Evolutionary conservation across 2,888 invertebrate genomes (phyloP).

Genomic region (Augochlorella aurata): DNA sequence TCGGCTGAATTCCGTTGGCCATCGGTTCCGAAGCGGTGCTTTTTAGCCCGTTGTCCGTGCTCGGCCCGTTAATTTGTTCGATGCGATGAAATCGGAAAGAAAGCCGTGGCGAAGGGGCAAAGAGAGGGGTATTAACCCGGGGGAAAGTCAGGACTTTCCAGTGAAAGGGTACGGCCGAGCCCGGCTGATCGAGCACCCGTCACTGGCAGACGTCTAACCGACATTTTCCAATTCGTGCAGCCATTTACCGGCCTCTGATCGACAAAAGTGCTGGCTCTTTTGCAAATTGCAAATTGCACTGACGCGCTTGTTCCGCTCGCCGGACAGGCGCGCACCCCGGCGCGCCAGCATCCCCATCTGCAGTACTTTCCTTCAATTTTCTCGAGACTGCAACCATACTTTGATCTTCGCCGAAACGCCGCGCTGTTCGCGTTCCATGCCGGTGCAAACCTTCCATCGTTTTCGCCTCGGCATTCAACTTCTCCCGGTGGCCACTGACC

Average conservation of each 20-base stretch:
- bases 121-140: conserved; percentile 11
- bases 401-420: conserved; percentile 43
- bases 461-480: neutral
- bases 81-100: conserved; percentile 23
- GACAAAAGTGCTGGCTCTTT: conserved; percentile 62
- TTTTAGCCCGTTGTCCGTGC: neutral
- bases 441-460: neutral
- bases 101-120: neutral
- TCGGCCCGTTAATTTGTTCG: conserved; percentile 24
- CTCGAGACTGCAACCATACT: conserved; percentile 41
- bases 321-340: conserved; percentile 23
- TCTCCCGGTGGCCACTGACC: neutral
- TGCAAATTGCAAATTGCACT: conserved; percentile 59
- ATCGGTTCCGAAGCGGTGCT: neutral
- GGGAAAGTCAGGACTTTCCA: conserved; percentile 33
- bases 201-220: conserved; percentile 59
- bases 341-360: neutral
- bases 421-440: neutral
- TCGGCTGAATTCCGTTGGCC: neutral
- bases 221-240: conserved; percentile 61
- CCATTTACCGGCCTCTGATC: conserved; percentile 55
- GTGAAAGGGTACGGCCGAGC: conserved; percentile 50
- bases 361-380: conserved; percentile 43
- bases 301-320: conserved; percentile 1
- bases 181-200: conserved; percentile 64